Percentiles rank a stretch among this genome's conserved stretches.
Evolutionary conservation across 2,888 invertebrate species (phyloP).

Genomic region (Eupeodes latifasciatus): DNA sequence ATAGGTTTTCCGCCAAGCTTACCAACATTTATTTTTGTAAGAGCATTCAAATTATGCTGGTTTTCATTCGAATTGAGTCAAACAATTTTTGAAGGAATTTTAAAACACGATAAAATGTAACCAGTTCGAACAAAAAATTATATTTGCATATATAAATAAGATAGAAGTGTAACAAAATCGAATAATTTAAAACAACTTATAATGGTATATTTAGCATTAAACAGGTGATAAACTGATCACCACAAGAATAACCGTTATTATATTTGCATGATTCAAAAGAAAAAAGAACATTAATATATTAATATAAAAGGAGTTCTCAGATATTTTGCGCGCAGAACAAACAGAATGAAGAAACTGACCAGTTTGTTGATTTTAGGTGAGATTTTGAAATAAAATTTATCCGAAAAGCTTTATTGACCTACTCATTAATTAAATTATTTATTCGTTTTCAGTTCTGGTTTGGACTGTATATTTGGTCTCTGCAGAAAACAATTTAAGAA

Average conservation of each 20-base stretch:
- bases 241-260: neutral
- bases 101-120: neutral
- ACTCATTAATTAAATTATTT: neutral
- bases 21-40: too few relatives aligned
- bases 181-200: neutral
- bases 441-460: too few relatives aligned
- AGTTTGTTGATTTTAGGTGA: neutral
- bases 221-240: neutral
- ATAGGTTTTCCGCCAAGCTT: too few relatives aligned
- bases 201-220: neutral
- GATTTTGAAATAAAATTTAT: neutral
- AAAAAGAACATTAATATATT: neutral
- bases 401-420: neutral
- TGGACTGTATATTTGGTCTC: too few relatives aligned
- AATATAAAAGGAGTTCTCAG: conserved; percentile 18
- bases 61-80: too few relatives aligned
- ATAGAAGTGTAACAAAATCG: neutral
- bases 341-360: conserved; percentile 5
- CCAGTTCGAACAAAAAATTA: neutral
- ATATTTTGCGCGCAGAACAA: neutral
- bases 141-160: neutral
- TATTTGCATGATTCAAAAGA: neutral
- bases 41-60: too few relatives aligned
- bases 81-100: too few relatives aligned
- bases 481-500: too few relatives aligned